Conservation (phyloP, 2,113 vertebrate species). For the Eleginops maclovinus region DNA sequence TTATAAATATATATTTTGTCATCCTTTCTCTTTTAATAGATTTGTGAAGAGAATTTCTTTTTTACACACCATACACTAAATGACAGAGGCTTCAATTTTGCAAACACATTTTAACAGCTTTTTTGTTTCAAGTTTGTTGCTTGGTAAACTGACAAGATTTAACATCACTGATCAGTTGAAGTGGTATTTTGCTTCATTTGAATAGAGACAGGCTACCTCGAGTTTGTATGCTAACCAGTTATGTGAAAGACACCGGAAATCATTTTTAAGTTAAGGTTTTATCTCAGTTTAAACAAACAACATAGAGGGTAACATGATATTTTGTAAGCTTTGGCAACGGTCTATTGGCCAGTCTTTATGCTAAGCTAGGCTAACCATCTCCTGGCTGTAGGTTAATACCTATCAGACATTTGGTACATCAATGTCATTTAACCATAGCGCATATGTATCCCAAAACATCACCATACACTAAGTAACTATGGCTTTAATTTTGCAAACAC, state of each 20-base stretch:
- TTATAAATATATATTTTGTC: conserved; percentile 12
- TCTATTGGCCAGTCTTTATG: background rate
- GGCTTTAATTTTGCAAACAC: too few relatives aligned
- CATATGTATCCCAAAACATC: background rate
- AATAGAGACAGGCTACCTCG: too few relatives aligned
- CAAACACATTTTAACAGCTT: conserved; percentile 27
- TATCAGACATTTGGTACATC: background rate
- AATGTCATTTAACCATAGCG: too few relatives aligned
- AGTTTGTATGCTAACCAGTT: too few relatives aligned
- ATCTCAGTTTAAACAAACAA: too few relatives aligned
- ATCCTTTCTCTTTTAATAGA: conserved; percentile 57
- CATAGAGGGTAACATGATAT: background rate
- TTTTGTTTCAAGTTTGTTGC: too few relatives aligned
- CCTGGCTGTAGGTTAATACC: background rate
- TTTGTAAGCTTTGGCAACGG: too few relatives aligned
- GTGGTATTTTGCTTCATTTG: background rate
- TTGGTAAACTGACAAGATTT: background rate
- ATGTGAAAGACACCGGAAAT: too few relatives aligned
- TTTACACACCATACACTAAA: conserved; percentile 46
- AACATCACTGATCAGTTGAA: background rate
- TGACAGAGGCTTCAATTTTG: conserved; percentile 28
- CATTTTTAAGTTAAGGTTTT: too few relatives aligned
- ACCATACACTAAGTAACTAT: too few relatives aligned
- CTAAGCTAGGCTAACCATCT: background rate
- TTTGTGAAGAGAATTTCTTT: conserved; percentile 44